Percentiles rank a stretch among this genome's conserved stretches.
Evolutionary conservation across 1,140 invertebrate species (phyloP).

Genomic region (Eciton burchellii): DNA sequence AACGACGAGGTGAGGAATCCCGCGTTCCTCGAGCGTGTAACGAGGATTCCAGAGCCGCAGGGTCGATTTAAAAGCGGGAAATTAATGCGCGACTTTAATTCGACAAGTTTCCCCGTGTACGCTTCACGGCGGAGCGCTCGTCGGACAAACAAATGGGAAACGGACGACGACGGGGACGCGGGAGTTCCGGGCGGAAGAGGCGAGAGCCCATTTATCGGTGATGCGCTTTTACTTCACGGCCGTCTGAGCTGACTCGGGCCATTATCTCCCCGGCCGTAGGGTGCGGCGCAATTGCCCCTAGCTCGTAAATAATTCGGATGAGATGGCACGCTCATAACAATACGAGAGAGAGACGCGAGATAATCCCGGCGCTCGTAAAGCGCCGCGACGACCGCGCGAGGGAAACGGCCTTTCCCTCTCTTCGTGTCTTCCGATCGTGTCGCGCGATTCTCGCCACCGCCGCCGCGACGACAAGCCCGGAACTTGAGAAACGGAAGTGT

Average conservation of each 20-base stretch:
- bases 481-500: constrained; percentile 43
- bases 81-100: background rate
- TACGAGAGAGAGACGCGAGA: constrained; percentile 31
- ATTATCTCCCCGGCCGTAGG: constrained; percentile 29
- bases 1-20: background rate
- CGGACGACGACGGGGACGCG: background rate
- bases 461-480: constrained; percentile 22
- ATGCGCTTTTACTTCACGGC: constrained; percentile 7
- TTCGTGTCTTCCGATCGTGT: background rate
- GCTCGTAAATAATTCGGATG: constrained; percentile 52
- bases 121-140: background rate
- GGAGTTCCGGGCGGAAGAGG: constrained; percentile 8
- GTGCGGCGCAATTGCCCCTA: constrained; percentile 23
- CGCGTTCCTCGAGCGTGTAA: background rate
- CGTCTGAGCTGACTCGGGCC: background rate
- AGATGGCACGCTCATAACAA: constrained; percentile 45
- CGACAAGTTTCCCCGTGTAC: background rate
- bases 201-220: constrained; percentile 22
- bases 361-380: constrained; percentile 23
- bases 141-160: background rate
- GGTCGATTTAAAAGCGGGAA: background rate
- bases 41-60: background rate
- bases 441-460: constrained; percentile 45
- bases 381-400: background rate
- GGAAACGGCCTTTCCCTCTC: background rate